phyloP scores from a whole-genome alignment of 2,113 vertebrate genomes.

The Chroicocephalus ridibundus region DNA sequence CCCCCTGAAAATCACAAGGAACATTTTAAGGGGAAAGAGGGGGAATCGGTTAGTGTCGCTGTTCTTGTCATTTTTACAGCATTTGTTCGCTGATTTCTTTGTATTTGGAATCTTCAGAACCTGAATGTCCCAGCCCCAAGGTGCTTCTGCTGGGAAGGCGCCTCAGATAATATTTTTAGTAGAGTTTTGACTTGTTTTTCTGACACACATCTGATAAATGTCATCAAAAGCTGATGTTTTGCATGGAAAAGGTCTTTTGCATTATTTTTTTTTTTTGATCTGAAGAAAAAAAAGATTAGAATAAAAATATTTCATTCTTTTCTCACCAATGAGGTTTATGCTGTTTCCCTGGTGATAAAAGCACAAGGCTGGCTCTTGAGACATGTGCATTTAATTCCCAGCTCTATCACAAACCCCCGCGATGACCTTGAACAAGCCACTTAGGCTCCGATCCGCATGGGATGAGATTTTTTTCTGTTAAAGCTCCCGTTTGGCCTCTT shows the following conservation, averaged over 20 bases:
- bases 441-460: background rate
- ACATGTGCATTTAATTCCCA: background rate
- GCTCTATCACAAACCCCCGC: background rate
- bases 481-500: background rate
- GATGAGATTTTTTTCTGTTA: background rate
- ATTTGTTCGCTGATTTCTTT: background rate
- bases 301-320: constrained; percentile 5
- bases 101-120: background rate
- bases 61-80: background rate
- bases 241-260: background rate
- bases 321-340: background rate
- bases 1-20: background rate
- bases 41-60: background rate
- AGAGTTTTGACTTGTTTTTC: constrained; percentile 43
- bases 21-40: background rate
- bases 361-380: background rate
- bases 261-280: background rate
- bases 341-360: constrained; percentile 55
- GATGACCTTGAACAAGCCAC: constrained; percentile 8
- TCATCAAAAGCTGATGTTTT: constrained; percentile 29
- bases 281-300: background rate
- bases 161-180: constrained; percentile 37
- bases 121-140: background rate
- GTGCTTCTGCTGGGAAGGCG: background rate
- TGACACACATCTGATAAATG: constrained; percentile 18